Evolutionary conservation across 1,140 invertebrate genomes (phyloP), one percentile per base, ranked within the genome.

Genomic region (Caligus rogercresseyi): DNA sequence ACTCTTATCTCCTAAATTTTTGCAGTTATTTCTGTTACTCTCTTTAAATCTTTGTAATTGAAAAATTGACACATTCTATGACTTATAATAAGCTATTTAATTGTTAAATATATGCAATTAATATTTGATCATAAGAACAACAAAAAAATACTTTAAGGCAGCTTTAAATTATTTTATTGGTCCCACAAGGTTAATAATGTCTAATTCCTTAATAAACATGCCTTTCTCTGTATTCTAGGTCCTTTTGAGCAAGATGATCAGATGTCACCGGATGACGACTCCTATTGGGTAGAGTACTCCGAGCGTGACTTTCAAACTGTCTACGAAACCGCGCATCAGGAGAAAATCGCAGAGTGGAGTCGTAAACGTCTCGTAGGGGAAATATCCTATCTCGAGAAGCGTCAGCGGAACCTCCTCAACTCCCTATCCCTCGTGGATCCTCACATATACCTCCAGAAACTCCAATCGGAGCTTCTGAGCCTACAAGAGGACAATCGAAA

Each of bases 281-380:
- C 21, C 19, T 63, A 53, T 24, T 63, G 61, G 61, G 53, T 23
- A 14, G 61, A 54, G 20, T 63, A 55, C 25, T 58, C 51, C 16
- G 61, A 56, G 51, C 1, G 61, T 19, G 61, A 63, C 25, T 63
- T 63, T 26, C 51, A 63, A 63, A 23, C 16, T n/a, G 61, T 63
- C 11, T 63, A 63, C 31, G 52, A 63, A 51, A 59, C 18, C 16
- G 61, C 53, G 14, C 61, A 63, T 26, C 61, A 63, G 11, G 60
- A 62, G 54, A 20, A 63, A 16, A 19, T 63, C 16, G 2, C 24
- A 1, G 25, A 56, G 3, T 63, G 61, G 61, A 51, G 52, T n/a
- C 15, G 24, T 19, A 2, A 63, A 19, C 13, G 25, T 15, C 16
- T 63, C 2, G n/a, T 54, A 13, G 23, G 52, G 15, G 61, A 63